Evolutionary conservation across 1,140 invertebrate genomes (phyloP).

Genomic region (Panagrolaimus sp.): DNA sequence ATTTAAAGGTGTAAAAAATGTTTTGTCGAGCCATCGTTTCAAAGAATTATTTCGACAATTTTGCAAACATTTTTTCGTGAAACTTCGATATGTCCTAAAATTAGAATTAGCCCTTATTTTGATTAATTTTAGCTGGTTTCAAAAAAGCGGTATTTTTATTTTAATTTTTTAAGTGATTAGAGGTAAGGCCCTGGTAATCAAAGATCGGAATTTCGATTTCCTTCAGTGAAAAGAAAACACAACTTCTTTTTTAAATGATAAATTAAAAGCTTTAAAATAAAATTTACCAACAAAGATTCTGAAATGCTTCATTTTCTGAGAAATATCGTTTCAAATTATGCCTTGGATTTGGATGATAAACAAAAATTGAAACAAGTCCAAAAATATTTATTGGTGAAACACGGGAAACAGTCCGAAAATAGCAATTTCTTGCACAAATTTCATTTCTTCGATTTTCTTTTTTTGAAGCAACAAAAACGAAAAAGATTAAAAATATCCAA

Average conservation of each 20-base stretch:
- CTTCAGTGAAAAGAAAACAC: too few species aligned
- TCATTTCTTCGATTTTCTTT: too few species aligned
- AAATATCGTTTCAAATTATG: too few species aligned
- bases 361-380: neutral
- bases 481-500: slow-evolving; percentile 24
- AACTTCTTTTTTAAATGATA: neutral
- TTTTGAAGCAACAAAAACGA: slow-evolving; percentile 10
- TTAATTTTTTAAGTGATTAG: too few species aligned
- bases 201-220: too few species aligned
- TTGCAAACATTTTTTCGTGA: neutral
- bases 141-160: too few species aligned
- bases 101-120: too few species aligned
- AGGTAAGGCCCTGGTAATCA: too few species aligned
- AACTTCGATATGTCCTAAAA: slow-evolving; percentile 2
- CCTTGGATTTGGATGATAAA: too few species aligned
- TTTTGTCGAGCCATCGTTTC: neutral
- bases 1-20: neutral
- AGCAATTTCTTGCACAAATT: slow-evolving; percentile 1
- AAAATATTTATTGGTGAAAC: slow-evolving; percentile 2
- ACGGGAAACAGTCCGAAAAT: neutral
- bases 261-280: neutral
- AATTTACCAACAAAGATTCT: slow-evolving; percentile 6
- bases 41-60: neutral
- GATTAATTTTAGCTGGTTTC: too few species aligned
- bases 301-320: neutral